These are phyloP conservation scores for Oryzias celebensis DNA, from an alignment of 2,113 vertebrate species.

Conservation along the genomic window DNA sequence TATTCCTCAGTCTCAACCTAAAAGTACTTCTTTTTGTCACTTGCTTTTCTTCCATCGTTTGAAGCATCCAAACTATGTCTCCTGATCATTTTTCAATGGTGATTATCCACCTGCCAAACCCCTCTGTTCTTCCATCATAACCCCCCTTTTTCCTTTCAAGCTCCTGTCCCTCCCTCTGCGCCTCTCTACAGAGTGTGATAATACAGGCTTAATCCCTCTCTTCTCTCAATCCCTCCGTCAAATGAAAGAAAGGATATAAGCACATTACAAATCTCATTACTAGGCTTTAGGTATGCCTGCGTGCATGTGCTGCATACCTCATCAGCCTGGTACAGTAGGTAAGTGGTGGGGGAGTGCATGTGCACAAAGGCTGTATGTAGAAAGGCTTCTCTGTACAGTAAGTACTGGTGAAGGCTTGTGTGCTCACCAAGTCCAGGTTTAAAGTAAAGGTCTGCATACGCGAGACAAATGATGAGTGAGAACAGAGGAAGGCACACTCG, in stretches of 20 bases:
- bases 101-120: slow-evolving; percentile 31
- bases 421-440: slow-evolving; percentile 8
- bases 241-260: slow-evolving; percentile 72
- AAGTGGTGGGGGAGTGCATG: neutral
- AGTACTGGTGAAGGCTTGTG: slow-evolving; percentile 2
- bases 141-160: slow-evolving; percentile 39
- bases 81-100: slow-evolving; percentile 22
- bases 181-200: slow-evolving; percentile 61
- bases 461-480: slow-evolving; percentile 24
- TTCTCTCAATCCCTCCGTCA: slow-evolving; percentile 64
- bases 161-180: slow-evolving; percentile 30
- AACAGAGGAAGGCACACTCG: slow-evolving; percentile 10
- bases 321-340: slow-evolving; percentile 44
- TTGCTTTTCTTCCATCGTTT: neutral
- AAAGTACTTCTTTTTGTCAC: no score
- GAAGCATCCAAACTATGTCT: neutral
- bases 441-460: slow-evolving; percentile 41
- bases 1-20: no score
- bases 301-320: slow-evolving; percentile 38
- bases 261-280: slow-evolving; percentile 76
- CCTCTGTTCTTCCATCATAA: slow-evolving; percentile 34
- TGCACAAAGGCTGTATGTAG: neutral
- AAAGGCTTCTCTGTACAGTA: neutral
- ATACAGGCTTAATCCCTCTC: slow-evolving; percentile 71
- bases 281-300: slow-evolving; percentile 61